A percentile compares a stretch with the other conserved stretches of the same genome.
Conservation (phyloP, 2,113 vertebrate genomes). For the Excalfactoria chinensis region DNA sequence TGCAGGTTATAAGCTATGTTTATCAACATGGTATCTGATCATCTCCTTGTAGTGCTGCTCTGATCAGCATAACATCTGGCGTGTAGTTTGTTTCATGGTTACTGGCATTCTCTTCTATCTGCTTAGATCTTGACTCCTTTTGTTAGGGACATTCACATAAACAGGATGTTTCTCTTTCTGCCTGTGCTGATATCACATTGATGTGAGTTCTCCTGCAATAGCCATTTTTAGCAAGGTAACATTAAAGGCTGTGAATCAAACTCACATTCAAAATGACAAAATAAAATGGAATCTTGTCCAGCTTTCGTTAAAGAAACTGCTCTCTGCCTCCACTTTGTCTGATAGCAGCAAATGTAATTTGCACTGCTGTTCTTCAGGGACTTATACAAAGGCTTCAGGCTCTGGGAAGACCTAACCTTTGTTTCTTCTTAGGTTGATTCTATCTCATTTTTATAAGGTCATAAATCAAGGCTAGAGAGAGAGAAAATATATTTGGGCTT, state of each 20-base stretch:
- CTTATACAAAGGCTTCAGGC: constrained; percentile 63
- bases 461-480: constrained; percentile 29
- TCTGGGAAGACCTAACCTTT: constrained; percentile 58
- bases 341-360: constrained; percentile 74
- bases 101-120: constrained; percentile 54
- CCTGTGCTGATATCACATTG: constrained; percentile 11
- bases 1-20: constrained; percentile 15
- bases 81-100: constrained; percentile 31
- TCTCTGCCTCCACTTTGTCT: constrained; percentile 47
- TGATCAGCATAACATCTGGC: constrained; percentile 53
- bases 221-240: constrained; percentile 64
- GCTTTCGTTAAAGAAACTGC: constrained; percentile 57
- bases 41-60: constrained; percentile 15
- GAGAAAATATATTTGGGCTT: constrained; percentile 63
- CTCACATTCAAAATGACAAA: constrained; percentile 50
- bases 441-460: constrained; percentile 63
- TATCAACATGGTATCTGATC: constrained; percentile 49
- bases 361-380: constrained; percentile 65
- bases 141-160: constrained; percentile 60
- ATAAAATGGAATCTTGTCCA: constrained; percentile 67
- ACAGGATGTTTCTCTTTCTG: constrained; percentile 69
- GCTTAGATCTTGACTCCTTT: constrained; percentile 61
- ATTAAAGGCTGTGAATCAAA: constrained; percentile 51
- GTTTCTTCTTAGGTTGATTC: constrained; percentile 52
- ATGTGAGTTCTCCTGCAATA: background rate